Base-by-base conservation (phyloP, 2,888 invertebrate genomes). In the Heliconius ethilla region DNA sequence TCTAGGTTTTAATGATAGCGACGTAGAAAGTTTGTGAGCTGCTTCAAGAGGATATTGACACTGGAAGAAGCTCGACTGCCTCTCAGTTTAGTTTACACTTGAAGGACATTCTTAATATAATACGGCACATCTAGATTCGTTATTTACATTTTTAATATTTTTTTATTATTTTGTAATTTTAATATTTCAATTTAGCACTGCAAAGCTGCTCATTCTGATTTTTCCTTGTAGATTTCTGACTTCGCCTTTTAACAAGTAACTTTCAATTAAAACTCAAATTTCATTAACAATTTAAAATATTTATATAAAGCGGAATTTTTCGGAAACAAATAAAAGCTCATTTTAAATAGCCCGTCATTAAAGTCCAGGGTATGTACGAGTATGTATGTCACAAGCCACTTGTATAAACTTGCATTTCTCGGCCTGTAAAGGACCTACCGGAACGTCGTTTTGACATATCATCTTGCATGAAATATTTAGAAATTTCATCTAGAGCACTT, bases 391-490 rank as follows among this genome's bases (percentile, higher is more conserved):
- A 55, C 55, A 72, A 72, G 15, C 59, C 72, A 72, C 72, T 72
- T 72, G 29, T 59, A 72, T n/a, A 73, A 74, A 63, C 73, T 37
- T 40, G 27, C 40, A 63, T 63, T 74, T 63, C 62, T 25, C 63
- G 40, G 27, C 45, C 74, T 27, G 25, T 27, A 63, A 40, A 63
- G 27, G 18, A 25, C 10, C 63, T 63, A 74, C 74, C 62, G 25
- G 27, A 63, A 45, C 63, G 63, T 65, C 63, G 27, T 74, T 70
- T 70, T 65, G 62, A 74, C 73, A 76, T 80, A 55, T 75, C 66
- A 45, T 76, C 66, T 76, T 70, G 74, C 55, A 77, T 75, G 75
- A 74, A 67, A 70, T 77, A 70, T 76, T 74, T 65, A 66, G 25
- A 76, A 78, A 74, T 59, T 65, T 74, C 66, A 65, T 75, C 59